phyloP scores from a whole-genome alignment of 2,888 invertebrate species.

The Morpho achilles region DNA sequence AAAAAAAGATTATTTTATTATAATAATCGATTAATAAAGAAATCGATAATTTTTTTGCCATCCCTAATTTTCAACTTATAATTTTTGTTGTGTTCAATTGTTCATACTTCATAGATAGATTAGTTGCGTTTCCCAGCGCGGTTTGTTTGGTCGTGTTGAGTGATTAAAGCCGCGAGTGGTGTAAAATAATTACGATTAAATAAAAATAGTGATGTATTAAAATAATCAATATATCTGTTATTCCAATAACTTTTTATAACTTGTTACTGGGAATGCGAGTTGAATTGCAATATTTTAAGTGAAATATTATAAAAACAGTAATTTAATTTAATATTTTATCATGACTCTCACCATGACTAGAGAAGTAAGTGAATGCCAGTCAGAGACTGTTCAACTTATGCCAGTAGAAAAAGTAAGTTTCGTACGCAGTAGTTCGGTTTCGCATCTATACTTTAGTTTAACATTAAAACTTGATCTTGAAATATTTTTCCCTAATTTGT shows the following conservation, averaged over 20 bases:
- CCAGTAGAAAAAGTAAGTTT: conserved; percentile 67
- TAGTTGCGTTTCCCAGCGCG: neutral
- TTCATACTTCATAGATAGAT: neutral
- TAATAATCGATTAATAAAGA: no score
- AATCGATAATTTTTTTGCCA: no score
- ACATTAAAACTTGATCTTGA: no score
- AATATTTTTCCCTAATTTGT: no score
- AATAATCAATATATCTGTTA: no score
- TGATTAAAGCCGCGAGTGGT: neutral
- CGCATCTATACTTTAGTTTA: no score
- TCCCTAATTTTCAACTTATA: neutral
- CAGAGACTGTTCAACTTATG: conserved; percentile 70
- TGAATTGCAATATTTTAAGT: neutral
- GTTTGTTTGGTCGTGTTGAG: neutral
- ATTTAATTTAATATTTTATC: conserved; percentile 10
- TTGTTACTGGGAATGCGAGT: no score
- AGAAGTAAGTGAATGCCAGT: conserved; percentile 68
- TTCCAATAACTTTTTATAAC: no score
- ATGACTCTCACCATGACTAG: conserved; percentile 73
- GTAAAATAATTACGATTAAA: neutral
- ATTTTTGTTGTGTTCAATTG: neutral
- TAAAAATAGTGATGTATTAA: neutral
- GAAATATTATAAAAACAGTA: neutral
- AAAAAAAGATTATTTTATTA: no score
- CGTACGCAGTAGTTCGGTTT: neutral